Evolutionary conservation across 2,113 vertebrate species (phyloP).

Genomic region (Platycercus adscitus): DNA sequence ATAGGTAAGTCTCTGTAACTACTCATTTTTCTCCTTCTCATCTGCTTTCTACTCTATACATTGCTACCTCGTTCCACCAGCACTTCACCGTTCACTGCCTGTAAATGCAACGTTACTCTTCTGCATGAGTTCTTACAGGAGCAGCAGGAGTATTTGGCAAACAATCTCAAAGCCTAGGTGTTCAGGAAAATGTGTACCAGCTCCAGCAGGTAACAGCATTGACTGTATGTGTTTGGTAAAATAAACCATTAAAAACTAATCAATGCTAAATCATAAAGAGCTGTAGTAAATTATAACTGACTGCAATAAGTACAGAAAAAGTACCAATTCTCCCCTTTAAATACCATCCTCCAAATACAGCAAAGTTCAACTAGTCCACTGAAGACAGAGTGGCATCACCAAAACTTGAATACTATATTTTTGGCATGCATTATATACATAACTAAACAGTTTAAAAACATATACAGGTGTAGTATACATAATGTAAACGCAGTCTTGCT

Average conservation of each 20-base stretch:
- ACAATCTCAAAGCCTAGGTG: background rate
- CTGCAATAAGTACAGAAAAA: background rate
- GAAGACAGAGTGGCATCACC: constrained; percentile 70
- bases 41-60: background rate
- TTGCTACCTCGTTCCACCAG: background rate
- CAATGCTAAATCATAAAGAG: background rate
- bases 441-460: constrained; percentile 86
- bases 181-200: background rate
- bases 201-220: background rate
- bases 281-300: background rate
- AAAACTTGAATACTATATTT: constrained; percentile 88
- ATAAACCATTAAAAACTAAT: background rate
- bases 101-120: background rate
- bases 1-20: background rate
- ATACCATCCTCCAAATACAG: background rate
- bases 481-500: constrained; percentile 74
- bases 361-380: background rate
- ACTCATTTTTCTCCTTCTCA: constrained; percentile 22
- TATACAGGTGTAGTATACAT: constrained; percentile 83
- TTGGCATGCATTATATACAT: constrained; percentile 81
- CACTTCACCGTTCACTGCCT: background rate
- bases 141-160: background rate
- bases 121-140: background rate
- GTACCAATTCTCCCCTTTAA: background rate
- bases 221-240: background rate